Percentiles rank a stretch among this genome's conserved stretches.
Evolutionary conservation across 2,888 invertebrate genomes (phyloP).

Genomic region (Achlya flavicornis): DNA sequence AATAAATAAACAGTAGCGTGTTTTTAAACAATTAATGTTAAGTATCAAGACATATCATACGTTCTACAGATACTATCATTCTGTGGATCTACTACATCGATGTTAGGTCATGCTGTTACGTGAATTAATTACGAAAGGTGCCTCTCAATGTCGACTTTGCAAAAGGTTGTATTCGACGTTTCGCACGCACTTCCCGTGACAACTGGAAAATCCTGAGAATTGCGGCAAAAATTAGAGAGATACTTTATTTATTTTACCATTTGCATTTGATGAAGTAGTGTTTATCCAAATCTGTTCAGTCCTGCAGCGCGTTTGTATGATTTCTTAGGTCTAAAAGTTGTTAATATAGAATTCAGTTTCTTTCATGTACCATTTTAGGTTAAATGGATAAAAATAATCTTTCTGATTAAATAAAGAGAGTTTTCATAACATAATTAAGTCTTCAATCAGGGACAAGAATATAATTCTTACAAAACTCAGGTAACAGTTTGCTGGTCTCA

Average conservation of each 20-base stretch:
- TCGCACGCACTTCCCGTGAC: slow-evolving; percentile 1
- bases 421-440: too few species aligned
- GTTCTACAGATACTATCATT: slow-evolving; percentile 18
- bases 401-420: too few species aligned
- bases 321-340: too few species aligned
- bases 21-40: neutral
- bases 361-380: too few species aligned
- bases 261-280: neutral
- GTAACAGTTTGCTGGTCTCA: too few species aligned
- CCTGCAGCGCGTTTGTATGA: too few species aligned
- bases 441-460: too few species aligned
- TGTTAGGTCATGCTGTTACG: slow-evolving; percentile 27
- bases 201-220: neutral
- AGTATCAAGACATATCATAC: slow-evolving; percentile 34
- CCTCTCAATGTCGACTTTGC: neutral
- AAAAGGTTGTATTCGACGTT: neutral
- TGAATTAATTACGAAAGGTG: slow-evolving; percentile 24
- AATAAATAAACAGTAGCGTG: neutral
- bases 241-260: too few species aligned
- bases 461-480: too few species aligned
- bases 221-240: neutral
- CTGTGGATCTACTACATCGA: slow-evolving; percentile 26
- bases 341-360: too few species aligned
- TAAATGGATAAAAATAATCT: too few species aligned
- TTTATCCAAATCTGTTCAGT: too few species aligned